Conservation (phyloP, 1,140 invertebrate genomes). For the Drosophila pachea region DNA sequence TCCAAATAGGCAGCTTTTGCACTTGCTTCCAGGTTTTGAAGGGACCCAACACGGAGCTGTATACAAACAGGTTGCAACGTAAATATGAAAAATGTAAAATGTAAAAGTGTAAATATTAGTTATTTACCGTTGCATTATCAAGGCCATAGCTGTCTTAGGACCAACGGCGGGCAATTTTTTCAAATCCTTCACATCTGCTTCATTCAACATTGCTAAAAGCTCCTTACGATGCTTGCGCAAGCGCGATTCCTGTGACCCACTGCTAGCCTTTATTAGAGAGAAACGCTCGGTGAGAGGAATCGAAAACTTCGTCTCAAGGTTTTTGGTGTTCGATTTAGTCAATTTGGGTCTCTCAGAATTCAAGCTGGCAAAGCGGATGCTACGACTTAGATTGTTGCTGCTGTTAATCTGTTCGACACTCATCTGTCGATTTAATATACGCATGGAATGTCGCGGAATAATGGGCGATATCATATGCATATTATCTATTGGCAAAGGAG, state of each 20-base stretch:
- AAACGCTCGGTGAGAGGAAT: neutral
- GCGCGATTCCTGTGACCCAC: neutral
- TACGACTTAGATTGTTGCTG: neutral
- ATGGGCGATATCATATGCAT: neutral
- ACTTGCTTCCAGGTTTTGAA: slow-evolving; percentile 39
- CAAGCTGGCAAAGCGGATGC: neutral
- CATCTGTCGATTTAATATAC: neutral
- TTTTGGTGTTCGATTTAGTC: neutral
- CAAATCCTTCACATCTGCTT: slow-evolving; percentile 35
- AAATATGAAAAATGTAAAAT: neutral
- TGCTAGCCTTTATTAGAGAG: neutral
- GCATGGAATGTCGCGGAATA: neutral
- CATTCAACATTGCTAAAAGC: slow-evolving; percentile 43
- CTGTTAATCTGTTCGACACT: neutral
- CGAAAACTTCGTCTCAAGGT: neutral
- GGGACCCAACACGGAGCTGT: slow-evolving; percentile 29
- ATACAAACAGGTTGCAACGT: neutral
- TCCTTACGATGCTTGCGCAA: slow-evolving; percentile 4
- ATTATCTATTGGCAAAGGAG: too few species aligned
- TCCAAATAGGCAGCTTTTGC: slow-evolving; percentile 45
- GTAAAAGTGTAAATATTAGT: neutral
- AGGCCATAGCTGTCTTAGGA: slow-evolving; percentile 46
- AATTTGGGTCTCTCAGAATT: neutral
- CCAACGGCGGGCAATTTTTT: slow-evolving; percentile 49
- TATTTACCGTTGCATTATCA: slow-evolving; percentile 42